These are phyloP conservation scores for Sarcophaga variegata DNA, from an alignment of 2,888 invertebrate species.

Conservation along the genomic window DNA sequence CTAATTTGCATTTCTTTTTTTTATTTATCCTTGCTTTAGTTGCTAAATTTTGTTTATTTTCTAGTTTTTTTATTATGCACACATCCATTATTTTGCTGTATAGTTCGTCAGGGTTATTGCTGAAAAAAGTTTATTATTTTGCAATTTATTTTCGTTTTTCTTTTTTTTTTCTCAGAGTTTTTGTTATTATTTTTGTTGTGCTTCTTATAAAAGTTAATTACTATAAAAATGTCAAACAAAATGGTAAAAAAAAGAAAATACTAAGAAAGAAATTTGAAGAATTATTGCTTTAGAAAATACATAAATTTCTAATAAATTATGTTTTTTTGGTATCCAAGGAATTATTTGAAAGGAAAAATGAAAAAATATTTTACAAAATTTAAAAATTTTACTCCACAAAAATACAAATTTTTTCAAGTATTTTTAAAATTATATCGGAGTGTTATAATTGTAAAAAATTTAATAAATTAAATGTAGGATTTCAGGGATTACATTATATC, in stretches of 20 bases:
- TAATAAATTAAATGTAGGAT: too few relatives aligned
- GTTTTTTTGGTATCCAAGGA: too few relatives aligned
- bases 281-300: not conserved
- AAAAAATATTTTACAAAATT: too few relatives aligned
- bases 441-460: too few relatives aligned
- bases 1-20: not conserved
- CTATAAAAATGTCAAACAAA: constrained; percentile 62
- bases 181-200: constrained; percentile 3
- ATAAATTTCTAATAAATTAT: too few relatives aligned
- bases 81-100: not conserved
- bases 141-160: not conserved
- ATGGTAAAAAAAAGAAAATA: not conserved
- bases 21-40: constrained; percentile 28
- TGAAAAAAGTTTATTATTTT: constrained; percentile 55
- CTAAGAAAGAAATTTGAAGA: constrained; percentile 4
- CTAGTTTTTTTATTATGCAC: not conserved
- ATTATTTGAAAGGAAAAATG: too few relatives aligned
- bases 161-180: constrained; percentile 18
- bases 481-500: too few relatives aligned
- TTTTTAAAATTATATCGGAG: too few relatives aligned
- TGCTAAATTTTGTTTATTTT: constrained; percentile 29
- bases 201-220: constrained; percentile 60
- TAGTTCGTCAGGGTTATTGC: constrained; percentile 57
- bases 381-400: too few relatives aligned
- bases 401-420: too few relatives aligned